Conservation (phyloP, 2,797 vertebrate genomes). For the Melanotaenia nigrans region DNA sequence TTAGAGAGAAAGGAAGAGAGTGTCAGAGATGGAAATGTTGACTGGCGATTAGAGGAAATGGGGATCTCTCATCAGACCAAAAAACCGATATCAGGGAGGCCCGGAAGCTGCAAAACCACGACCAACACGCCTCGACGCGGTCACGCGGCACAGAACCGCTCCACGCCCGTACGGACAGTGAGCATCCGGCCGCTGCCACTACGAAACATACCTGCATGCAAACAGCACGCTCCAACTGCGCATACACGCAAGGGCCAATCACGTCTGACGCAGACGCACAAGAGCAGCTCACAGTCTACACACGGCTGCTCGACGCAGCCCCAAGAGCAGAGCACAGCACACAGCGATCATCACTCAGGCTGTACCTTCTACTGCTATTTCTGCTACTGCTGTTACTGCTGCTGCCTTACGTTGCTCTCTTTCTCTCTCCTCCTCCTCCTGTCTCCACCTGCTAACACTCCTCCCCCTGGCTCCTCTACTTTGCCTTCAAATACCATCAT, state of each 20-base stretch:
- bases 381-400: constrained; percentile 85
- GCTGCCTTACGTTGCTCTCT: constrained; percentile 83
- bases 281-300: constrained; percentile 45
- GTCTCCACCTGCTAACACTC: constrained; percentile 68
- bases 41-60: constrained; percentile 73
- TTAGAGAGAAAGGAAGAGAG: constrained; percentile 60
- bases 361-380: constrained; percentile 85
- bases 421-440: constrained; percentile 83
- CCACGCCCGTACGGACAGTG: constrained; percentile 53
- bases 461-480: constrained; percentile 57
- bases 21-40: constrained; percentile 67
- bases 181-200: constrained; percentile 66
- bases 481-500: constrained; percentile 48
- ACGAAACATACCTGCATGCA: constrained; percentile 60
- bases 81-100: constrained; percentile 67
- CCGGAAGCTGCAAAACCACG: constrained; percentile 56
- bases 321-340: constrained; percentile 61
- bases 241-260: constrained; percentile 54
- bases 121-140: constrained; percentile 53
- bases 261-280: constrained; percentile 50
- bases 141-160: constrained; percentile 38
- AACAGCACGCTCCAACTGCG: constrained; percentile 53
- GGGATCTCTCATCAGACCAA: constrained; percentile 78
- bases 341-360: constrained; percentile 75
- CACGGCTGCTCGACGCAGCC: constrained; percentile 48